A percentile compares a stretch with the other conserved stretches of the same genome.
phyloP scores from a whole-genome alignment of 2,797 vertebrate genomes.

The Serranus cabrilla region DNA sequence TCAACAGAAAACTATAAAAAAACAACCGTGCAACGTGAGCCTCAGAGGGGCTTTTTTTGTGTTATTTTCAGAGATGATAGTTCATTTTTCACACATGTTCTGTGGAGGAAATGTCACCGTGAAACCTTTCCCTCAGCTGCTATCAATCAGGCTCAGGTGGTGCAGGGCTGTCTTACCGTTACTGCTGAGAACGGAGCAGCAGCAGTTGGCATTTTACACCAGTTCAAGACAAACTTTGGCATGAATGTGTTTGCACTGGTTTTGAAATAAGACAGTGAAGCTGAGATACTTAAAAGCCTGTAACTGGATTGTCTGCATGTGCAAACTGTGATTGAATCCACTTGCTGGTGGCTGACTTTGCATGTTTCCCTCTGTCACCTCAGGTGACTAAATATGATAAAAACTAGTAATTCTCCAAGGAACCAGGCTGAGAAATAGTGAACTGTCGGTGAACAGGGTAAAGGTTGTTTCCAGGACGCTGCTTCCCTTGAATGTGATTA shows the following conservation, averaged over 20 bases:
- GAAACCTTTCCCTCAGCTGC: not conserved
- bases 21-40: not conserved
- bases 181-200: not conserved
- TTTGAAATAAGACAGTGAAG: not conserved
- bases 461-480: conserved; percentile 34
- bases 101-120: conserved; percentile 15
- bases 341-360: no score
- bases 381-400: no score
- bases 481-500: conserved; percentile 10
- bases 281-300: not conserved
- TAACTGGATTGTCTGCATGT: not conserved
- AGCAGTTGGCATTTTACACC: not conserved
- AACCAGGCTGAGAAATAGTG: not conserved
- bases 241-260: not conserved
- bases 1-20: not conserved
- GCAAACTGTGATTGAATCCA: not conserved
- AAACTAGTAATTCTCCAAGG: not conserved
- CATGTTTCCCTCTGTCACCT: no score
- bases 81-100: conserved; percentile 8
- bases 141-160: not conserved
- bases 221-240: not conserved
- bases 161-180: not conserved
- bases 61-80: conserved; percentile 14
- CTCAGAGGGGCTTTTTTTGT: conserved; percentile 1
- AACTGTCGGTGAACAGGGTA: not conserved